A percentile compares a stretch with the other conserved stretches of the same genome.
These are phyloP conservation scores for Matsumurasca onukii DNA, from an alignment of 1,140 invertebrate genomes.

Conservation along the genomic window DNA sequence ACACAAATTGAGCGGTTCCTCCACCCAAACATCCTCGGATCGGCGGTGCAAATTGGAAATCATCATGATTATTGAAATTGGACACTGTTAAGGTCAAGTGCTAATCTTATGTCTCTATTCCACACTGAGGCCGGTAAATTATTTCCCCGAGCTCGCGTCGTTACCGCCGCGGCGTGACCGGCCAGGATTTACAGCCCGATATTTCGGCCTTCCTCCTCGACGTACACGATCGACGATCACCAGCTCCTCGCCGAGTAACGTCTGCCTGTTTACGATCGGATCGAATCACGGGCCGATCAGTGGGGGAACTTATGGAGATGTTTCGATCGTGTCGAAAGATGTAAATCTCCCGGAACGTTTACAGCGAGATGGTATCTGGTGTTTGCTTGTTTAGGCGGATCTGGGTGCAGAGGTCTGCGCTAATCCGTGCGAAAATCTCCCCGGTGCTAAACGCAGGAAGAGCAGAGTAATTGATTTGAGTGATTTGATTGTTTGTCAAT, in stretches of 20 bases:
- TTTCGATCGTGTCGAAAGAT: background rate
- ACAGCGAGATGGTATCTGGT: background rate
- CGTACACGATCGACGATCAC: no score
- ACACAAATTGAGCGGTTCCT: no score
- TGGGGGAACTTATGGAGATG: background rate
- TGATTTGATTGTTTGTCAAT: no score
- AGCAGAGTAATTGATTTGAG: no score
- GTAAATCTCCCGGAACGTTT: background rate
- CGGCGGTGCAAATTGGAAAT: background rate
- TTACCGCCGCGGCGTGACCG: background rate
- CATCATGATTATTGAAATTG: background rate
- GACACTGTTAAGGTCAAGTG: background rate
- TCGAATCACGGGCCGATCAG: constrained; percentile 7
- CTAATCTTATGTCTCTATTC: background rate
- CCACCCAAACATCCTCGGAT: no score
- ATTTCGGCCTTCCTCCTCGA: no score
- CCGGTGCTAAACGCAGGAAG: no score
- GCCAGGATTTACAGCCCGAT: background rate
- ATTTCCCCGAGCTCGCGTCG: background rate
- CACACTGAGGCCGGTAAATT: background rate
- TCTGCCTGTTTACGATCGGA: constrained; percentile 10
- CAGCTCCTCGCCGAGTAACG: background rate
- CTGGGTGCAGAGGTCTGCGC: no score
- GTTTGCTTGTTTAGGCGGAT: no score
- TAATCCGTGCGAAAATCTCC: no score